Percentiles rank a stretch among this genome's conserved stretches.
phyloP scores from a whole-genome alignment of 2,888 invertebrate species.

The Megastigmus dorsalis region DNA sequence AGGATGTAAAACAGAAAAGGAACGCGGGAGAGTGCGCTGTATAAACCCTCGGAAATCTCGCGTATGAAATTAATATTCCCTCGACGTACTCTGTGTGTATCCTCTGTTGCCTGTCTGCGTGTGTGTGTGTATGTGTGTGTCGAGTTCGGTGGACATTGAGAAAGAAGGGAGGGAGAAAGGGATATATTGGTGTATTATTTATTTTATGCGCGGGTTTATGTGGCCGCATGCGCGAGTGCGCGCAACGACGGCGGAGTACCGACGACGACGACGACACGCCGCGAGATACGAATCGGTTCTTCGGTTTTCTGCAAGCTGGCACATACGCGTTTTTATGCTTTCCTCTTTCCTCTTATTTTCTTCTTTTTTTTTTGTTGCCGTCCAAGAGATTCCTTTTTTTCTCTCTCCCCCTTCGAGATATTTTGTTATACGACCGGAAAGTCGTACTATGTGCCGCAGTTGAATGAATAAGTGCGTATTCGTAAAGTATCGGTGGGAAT shows the following conservation, averaged over 20 bases:
- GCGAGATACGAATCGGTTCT: constrained; percentile 42
- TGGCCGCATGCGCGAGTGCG: background rate
- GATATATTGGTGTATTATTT: constrained; percentile 47
- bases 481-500: no score
- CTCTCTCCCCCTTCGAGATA: background rate
- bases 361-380: background rate
- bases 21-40: constrained; percentile 10
- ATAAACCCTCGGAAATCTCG: constrained; percentile 33
- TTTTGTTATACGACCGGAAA: background rate
- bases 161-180: background rate
- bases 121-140: background rate
- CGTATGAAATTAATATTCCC: constrained; percentile 47
- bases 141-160: background rate
- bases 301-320: constrained; percentile 46
- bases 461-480: constrained; percentile 5
- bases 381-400: no score
- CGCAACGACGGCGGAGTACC: background rate
- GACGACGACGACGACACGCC: constrained; percentile 19
- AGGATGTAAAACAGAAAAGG: constrained; percentile 49
- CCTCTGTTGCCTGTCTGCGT: background rate
- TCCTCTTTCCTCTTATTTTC: background rate
- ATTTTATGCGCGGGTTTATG: constrained; percentile 49
- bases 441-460: background rate
- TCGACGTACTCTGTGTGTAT: background rate
- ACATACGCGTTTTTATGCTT: constrained; percentile 18